Evolutionary conservation across 2,113 vertebrate species (phyloP), one percentile per base, ranked within the genome.

Genomic region (Steatornis caripensis): DNA sequence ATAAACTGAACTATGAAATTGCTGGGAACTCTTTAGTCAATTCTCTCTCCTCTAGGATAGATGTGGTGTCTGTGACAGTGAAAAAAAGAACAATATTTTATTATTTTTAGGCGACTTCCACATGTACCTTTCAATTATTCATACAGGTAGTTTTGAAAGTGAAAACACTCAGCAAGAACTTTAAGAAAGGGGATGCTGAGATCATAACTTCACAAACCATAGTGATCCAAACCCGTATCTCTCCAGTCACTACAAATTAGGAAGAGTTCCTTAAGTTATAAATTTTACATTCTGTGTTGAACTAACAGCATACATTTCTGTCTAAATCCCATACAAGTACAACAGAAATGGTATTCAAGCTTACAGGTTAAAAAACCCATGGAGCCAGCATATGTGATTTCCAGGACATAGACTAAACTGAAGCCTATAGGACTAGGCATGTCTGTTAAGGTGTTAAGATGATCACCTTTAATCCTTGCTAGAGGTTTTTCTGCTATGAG

Each of bases 391-490:
- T 15, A 27, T 1, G 15, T 53, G 12, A 53, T 74, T 69, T 70
- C 15, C 10, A 48, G 36, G 19, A 80, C 12, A 39, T 7, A 39
- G 24, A 41, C 13, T 10, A 66, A 71, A 14, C 2, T 65, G 12
- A 55, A 69, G 15, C 6, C 13, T 36, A 2, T 8, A 70, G 6
- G 0, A 1, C 8, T 19, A 51, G 30, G 2, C 3, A 7, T 17
- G 8, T 46, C 45, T 60, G 4, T 15, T 43, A 51, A 36, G 11
- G 24, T 51, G 2, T 12, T 77, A 85, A 32, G 29, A 36, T n/a
- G 8, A 36, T 71, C 27, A 55, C 11, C 4, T 86, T 86, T 91
- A 62, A 89, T 0, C 2, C 4, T 60, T 80, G 8, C 14, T 32
- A 34, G 20, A 48, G 3, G 4, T 45, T 72, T 54, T 66, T 48